A percentile compares a stretch with the other conserved stretches of the same genome.
phyloP scores from a whole-genome alignment of 64 coral and sea anemone species.

The Exaiptasia diaphana region DNA sequence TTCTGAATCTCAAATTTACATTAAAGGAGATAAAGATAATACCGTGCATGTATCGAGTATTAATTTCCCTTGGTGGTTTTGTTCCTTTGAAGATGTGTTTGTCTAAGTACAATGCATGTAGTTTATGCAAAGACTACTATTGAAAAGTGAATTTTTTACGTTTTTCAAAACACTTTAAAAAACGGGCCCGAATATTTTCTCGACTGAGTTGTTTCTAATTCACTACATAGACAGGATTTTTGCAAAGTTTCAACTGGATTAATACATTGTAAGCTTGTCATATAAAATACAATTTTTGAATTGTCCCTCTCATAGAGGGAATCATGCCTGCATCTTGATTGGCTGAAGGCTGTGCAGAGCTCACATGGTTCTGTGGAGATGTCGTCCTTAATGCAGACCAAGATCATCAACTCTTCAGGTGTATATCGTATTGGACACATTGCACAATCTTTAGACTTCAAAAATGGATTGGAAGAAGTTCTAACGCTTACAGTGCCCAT shows the following conservation, averaged over 20 bases:
- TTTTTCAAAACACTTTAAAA: background rate
- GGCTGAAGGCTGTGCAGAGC: slow-evolving; percentile 75
- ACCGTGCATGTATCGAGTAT: too few species aligned
- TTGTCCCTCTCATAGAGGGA: slow-evolving; percentile 23
- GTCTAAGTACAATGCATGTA: background rate
- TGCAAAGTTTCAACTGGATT: too few species aligned
- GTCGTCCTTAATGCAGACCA: slow-evolving; percentile 51
- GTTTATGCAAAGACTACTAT: background rate
- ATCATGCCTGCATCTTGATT: slow-evolving; percentile 59
- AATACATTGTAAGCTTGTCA: too few species aligned
- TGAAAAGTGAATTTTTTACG: background rate
- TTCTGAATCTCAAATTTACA: too few species aligned
- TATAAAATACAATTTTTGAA: background rate
- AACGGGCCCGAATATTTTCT: background rate
- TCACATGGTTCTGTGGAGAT: slow-evolving; percentile 89
- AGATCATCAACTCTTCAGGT: slow-evolving; percentile 61
- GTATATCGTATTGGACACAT: slow-evolving; percentile 47
- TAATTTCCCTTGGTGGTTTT: background rate
- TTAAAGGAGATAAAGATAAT: too few species aligned
- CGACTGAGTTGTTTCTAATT: background rate
- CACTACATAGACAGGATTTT: background rate
- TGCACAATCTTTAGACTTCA: background rate
- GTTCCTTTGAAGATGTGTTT: background rate
- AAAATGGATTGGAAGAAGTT: background rate
- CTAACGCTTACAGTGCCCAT: slow-evolving; percentile 13